Percentiles rank a stretch among this genome's conserved stretches.
Evolutionary conservation across 2,113 vertebrate genomes (phyloP).

Genomic region (Morphnarchus princeps): DNA sequence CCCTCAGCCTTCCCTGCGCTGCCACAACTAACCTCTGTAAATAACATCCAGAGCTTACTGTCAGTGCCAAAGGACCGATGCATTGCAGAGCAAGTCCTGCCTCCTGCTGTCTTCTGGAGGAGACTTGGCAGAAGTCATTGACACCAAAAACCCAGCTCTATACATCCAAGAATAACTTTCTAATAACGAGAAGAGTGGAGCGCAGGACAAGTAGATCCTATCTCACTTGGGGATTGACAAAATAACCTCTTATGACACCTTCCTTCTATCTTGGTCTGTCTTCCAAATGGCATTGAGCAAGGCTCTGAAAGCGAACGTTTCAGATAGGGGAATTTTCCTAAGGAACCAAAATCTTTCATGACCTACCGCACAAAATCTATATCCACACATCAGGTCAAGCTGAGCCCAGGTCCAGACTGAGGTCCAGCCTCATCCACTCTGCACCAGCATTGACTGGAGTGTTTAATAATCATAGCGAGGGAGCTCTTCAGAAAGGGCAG

Average conservation of each 20-base stretch:
- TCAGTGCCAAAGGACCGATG: not conserved
- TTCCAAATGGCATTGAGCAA: not conserved
- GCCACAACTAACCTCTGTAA: not conserved
- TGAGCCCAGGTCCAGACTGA: not conserved
- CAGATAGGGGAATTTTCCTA: accelerated
- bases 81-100: not conserved
- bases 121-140: not conserved
- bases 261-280: not conserved
- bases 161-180: not conserved
- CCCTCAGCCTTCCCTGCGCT: not conserved
- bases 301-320: not conserved
- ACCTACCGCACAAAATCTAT: not conserved
- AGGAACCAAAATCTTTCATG: not conserved
- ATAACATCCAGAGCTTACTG: not conserved
- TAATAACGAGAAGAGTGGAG: not conserved
- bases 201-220: not conserved
- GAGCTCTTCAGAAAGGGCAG: not conserved
- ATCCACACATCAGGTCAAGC: not conserved
- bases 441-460: not conserved
- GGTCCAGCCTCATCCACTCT: not conserved
- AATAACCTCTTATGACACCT: not conserved
- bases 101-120: not conserved
- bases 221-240: not conserved
- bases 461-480: not conserved
- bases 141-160: not conserved